phyloP scores from a whole-genome alignment of 2,888 invertebrate genomes.

The Yponomeuta sedellus region DNA sequence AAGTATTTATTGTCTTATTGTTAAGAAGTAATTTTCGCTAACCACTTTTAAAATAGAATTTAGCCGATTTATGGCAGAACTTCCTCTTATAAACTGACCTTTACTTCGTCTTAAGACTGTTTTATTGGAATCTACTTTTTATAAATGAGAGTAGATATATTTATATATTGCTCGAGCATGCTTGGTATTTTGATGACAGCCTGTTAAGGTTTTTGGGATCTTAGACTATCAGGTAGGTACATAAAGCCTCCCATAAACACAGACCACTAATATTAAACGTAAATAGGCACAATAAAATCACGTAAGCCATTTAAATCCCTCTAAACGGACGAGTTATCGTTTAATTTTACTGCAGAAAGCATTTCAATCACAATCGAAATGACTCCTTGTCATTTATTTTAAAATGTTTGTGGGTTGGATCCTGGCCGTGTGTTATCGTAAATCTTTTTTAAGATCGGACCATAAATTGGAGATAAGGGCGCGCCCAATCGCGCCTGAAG shows the following conservation, averaged over 20 bases:
- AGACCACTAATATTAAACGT: slow-evolving; percentile 35
- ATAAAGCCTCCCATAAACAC: slow-evolving; percentile 4
- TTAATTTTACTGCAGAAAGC: slow-evolving; percentile 76
- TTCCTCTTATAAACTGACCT: too few species aligned
- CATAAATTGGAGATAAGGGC: slow-evolving; percentile 73
- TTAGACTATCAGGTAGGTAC: not conserved
- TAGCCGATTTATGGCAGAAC: too few species aligned
- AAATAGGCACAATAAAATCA: slow-evolving; percentile 61
- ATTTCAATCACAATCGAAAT: slow-evolving; percentile 76
- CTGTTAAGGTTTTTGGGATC: too few species aligned
- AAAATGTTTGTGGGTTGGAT: slow-evolving; percentile 65
- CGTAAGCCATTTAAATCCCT: slow-evolving; percentile 70
- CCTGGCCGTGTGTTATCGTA: slow-evolving; percentile 73
- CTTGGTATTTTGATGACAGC: not conserved
- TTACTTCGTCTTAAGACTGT: too few species aligned
- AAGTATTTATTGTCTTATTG: too few species aligned
- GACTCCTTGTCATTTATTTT: slow-evolving; percentile 64
- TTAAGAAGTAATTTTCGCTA: too few species aligned
- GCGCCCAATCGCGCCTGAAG: slow-evolving; percentile 65
- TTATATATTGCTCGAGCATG: too few species aligned
- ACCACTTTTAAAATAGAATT: too few species aligned
- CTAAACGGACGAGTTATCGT: slow-evolving; percentile 72
- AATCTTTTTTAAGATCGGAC: slow-evolving; percentile 74
- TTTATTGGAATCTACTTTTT: too few species aligned
- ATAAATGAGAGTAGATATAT: too few species aligned